Base-by-base conservation (phyloP, 2,113 vertebrate species). In the Hemicordylus capensis region DNA sequence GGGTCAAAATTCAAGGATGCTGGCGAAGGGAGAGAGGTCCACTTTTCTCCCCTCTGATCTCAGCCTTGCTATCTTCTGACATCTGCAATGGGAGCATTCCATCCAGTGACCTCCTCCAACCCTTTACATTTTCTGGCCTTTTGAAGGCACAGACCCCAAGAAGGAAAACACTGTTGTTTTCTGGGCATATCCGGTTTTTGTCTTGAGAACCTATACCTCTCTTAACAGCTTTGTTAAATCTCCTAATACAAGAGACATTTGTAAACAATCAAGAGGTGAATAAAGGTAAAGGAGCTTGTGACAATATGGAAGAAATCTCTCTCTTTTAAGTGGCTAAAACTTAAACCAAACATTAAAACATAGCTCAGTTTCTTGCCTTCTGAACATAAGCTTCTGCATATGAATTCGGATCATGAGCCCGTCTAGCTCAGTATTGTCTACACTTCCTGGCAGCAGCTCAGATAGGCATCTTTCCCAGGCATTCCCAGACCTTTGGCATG, bases 141-240 rank as follows among this genome's bases (percentile, higher is more conserved):
- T 44, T 2, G 3, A 80, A 56, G 28, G 1, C 22, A 69, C 88
- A 72, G 46, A 42, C 73, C 90, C 15, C 1, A 54, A 81, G 70
- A 74, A 83, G 0, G 1, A 48, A 28, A 76, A 22, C 0, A 84
- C 82, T 74, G 46, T 79, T 89, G n/a, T 89, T 88, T 46, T 64
- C 37, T 76, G 70, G 77, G 12, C 44, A 44, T 22, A 73, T 66
- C 17, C 77, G 66, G 26, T 84, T 79, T 86, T 79, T 83, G 17
- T 63, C 37, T 83, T 85, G 48, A 44, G 83, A 73, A 86, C 84
- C 86, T 46, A 31, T 6, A 10, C 84, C 67, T 44, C 85, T 88
- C 90, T 88, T 90, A 89, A 88, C 79, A 81, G n/a, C 48, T 80
- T 67, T 78, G 78, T 85, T 88, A n/a, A n/a, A n/a, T 48, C 63